Conservation (phyloP, 1,140 invertebrate genomes). For the Chrysoperla carnea region DNA sequence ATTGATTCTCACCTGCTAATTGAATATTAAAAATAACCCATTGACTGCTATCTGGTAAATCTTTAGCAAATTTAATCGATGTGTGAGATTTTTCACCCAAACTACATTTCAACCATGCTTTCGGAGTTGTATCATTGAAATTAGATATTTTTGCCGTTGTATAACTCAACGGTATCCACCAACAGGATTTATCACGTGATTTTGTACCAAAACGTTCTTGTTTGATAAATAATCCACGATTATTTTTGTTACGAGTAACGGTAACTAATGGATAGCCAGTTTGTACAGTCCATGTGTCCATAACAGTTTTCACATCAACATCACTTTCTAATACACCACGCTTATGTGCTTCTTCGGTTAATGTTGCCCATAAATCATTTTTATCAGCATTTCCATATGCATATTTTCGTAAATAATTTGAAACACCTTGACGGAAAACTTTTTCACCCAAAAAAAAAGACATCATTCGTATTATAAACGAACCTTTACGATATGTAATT, state of each 20-base stretch:
- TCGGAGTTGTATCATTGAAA: slow-evolving; percentile 30
- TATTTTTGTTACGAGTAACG: slow-evolving; percentile 26
- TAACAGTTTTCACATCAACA: slow-evolving; percentile 42
- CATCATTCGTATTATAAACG: slow-evolving; percentile 75
- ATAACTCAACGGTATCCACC: slow-evolving; percentile 38
- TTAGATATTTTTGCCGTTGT: slow-evolving; percentile 17
- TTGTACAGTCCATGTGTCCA: slow-evolving; percentile 72
- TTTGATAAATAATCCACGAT: neutral
- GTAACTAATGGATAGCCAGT: slow-evolving; percentile 64
- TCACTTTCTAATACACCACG: slow-evolving; percentile 27
- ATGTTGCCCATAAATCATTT: slow-evolving; percentile 65
- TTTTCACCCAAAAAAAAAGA: slow-evolving; percentile 62
- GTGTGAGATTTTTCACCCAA: neutral
- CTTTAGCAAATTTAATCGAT: slow-evolving; percentile 3
- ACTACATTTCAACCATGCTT: slow-evolving; percentile 34
- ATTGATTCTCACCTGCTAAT: slow-evolving; percentile 31
- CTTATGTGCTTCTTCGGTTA: slow-evolving; percentile 39
- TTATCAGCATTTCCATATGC: slow-evolving; percentile 55
- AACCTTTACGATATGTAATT: slow-evolving; percentile 79
- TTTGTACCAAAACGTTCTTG: slow-evolving; percentile 16
- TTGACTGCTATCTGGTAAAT: slow-evolving; percentile 21
- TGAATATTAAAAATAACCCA: slow-evolving; percentile 47
- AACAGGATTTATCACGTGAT: slow-evolving; percentile 15
- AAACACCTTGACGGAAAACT: slow-evolving; percentile 49
- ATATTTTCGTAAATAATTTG: slow-evolving; percentile 41